A percentile compares a stretch with the other conserved stretches of the same genome.
Conservation (phyloP, 2,113 vertebrate species). For the Ciconia stormi region DNA sequence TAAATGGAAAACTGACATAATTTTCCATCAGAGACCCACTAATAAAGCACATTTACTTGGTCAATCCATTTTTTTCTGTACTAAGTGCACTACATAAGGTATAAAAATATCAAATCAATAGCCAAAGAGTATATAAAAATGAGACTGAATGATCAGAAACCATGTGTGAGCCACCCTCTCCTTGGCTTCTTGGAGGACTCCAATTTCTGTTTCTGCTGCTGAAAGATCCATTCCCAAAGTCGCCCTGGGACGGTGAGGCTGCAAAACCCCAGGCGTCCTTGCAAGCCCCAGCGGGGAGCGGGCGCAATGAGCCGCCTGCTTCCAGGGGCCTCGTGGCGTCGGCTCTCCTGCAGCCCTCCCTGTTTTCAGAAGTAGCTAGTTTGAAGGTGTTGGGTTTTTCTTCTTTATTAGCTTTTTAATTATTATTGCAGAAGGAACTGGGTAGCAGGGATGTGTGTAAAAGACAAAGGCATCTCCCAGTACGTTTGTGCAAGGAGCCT, state of each 20-base stretch:
- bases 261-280: not conserved
- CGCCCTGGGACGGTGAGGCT: not conserved
- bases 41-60: slow-evolving; percentile 11
- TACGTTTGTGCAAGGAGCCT: not conserved
- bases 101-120: slow-evolving; percentile 25
- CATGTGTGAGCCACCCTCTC: not conserved
- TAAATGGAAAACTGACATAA: slow-evolving; percentile 33
- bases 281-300: not conserved
- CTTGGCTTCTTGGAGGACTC: not conserved
- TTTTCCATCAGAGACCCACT: slow-evolving; percentile 18
- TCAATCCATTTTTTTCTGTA: slow-evolving; percentile 12
- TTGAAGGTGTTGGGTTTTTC: not conserved
- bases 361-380: not conserved
- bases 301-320: not conserved
- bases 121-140: slow-evolving; percentile 18
- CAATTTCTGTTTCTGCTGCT: not conserved
- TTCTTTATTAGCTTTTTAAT: not conserved
- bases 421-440: not conserved
- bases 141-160: not conserved
- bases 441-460: not conserved
- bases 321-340: not conserved
- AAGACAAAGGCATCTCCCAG: not conserved
- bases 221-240: not conserved
- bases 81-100: slow-evolving; percentile 32
- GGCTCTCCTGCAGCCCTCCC: not conserved